Evolutionary conservation across 2,113 vertebrate genomes (phyloP), one percentile per base, ranked within the genome.

Genomic region (Anhinga rufa): DNA sequence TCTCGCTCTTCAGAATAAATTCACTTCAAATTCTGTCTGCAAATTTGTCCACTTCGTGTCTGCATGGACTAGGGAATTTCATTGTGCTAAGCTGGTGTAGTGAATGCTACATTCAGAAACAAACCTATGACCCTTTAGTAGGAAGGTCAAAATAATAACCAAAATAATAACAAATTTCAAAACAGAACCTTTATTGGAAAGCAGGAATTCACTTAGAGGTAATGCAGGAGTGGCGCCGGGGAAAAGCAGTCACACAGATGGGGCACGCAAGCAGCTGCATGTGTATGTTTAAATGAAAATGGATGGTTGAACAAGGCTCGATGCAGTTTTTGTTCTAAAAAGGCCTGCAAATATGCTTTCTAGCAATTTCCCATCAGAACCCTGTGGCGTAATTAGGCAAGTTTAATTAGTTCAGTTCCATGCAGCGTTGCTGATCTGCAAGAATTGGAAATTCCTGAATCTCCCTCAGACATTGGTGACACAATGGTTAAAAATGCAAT

Each of bases 41-140:
- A 38, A 8, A 42, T 12, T 14, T 82, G 52, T 46, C n/a, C 4
- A 1, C 32, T 78, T 54, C 2, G 7, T 64, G 64, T 36, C 54
- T 28, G 8, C 15, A 3, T 22, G 51, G 31, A 34, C 26, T 8
- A 12, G 29, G 26, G 88, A 24, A 52, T 69, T 44, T 10, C 4
- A 12, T 7, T 44, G 24, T 0, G 0, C n/a, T 60, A 7, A 42
- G 10, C 4, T 92, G 31, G 15, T 1, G 0, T 2, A 42, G 64
- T 5, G 42, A 72, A 15, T 5, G 4, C 29, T 48, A 32, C 44
- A n/a, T 58, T 82, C 4, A 12, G 54, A 38, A 87, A 40, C 6
- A 6, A 11, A 69, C 48, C 17, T 64, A 2, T 24, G 17, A 17
- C 38, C 4, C 8, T 71, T 68, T 38, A 38, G 52, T 44, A 32